Conservation (phyloP, 2,113 vertebrate genomes). For the Poeciliopsis occidentalis region DNA sequence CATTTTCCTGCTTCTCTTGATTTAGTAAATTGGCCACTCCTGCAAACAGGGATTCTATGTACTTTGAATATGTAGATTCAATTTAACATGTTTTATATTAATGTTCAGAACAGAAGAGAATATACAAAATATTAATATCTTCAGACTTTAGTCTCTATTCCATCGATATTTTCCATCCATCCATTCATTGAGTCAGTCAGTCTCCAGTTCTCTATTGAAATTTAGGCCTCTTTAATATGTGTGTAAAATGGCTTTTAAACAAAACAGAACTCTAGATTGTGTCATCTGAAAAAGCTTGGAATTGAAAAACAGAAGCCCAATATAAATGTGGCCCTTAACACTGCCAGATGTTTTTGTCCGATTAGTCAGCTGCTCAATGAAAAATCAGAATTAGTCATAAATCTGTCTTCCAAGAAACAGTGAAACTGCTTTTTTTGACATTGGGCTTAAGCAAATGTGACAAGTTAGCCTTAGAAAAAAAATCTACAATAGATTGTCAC, state of each 20-base stretch:
- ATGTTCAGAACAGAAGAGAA: neutral
- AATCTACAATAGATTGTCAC: constrained; percentile 13
- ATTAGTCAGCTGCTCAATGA: constrained; percentile 26
- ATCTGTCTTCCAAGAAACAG: constrained; percentile 23
- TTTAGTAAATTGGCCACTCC: constrained; percentile 28
- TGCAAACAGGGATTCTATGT: constrained; percentile 12
- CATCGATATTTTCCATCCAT: too few species aligned
- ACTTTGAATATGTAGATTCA: neutral
- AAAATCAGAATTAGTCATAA: constrained; percentile 36
- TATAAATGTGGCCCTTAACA: constrained; percentile 6
- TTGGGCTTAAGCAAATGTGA: constrained; percentile 28
- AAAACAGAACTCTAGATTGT: too few species aligned
- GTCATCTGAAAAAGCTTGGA: neutral
- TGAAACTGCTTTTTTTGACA: constrained; percentile 13
- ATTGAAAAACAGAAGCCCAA: neutral
- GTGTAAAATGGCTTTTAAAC: too few species aligned
- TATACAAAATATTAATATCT: neutral
- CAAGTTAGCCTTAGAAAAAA: constrained; percentile 23
- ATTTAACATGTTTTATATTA: neutral
- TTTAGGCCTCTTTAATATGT: too few species aligned
- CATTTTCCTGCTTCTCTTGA: constrained; percentile 9
- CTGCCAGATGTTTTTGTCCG: constrained; percentile 18
- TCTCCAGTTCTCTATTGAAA: too few species aligned
- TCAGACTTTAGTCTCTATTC: neutral
- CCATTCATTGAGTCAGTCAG: too few species aligned